Conservation (phyloP, 2,797 vertebrate species). For the Sebastes flavidus region DNA sequence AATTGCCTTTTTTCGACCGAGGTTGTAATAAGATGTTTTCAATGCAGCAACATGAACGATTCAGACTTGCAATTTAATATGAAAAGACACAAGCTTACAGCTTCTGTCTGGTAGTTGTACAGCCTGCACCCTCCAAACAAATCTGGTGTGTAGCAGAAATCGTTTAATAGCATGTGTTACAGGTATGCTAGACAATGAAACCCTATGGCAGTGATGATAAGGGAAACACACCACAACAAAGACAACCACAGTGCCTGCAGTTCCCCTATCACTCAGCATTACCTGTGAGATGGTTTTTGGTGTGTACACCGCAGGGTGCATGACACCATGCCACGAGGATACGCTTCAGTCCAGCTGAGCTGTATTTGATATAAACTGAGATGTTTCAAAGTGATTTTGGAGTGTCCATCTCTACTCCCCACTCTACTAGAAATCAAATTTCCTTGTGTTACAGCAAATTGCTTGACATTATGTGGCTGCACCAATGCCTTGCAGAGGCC, state of each 20-base stretch:
- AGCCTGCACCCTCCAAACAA: not conserved
- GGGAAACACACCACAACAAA: constrained; percentile 11
- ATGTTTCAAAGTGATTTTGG: constrained; percentile 59
- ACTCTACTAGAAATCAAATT: constrained; percentile 64
- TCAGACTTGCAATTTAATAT: constrained; percentile 31
- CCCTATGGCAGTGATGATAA: not conserved
- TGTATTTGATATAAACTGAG: constrained; percentile 50
- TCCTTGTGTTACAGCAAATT: constrained; percentile 73
- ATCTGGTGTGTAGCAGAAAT: not conserved
- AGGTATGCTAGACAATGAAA: not conserved
- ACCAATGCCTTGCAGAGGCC: constrained; percentile 56
- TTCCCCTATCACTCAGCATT: constrained; percentile 41
- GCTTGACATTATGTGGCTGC: constrained; percentile 76
- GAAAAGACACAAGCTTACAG: constrained; percentile 1
- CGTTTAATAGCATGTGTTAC: not conserved
- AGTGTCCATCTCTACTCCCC: constrained; percentile 39
- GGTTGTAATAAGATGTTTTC: constrained; percentile 47
- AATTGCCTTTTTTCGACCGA: constrained; percentile 37
- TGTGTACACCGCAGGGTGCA: constrained; percentile 5
- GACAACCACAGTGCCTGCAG: constrained; percentile 8
- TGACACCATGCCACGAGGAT: constrained; percentile 32
- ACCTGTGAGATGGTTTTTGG: constrained; percentile 24
- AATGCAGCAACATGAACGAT: constrained; percentile 33
- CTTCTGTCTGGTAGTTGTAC: not conserved
- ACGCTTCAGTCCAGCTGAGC: constrained; percentile 47